These are phyloP conservation scores for Emesis furor DNA, from an alignment of 2,888 invertebrate genomes.

Conservation along the genomic window DNA sequence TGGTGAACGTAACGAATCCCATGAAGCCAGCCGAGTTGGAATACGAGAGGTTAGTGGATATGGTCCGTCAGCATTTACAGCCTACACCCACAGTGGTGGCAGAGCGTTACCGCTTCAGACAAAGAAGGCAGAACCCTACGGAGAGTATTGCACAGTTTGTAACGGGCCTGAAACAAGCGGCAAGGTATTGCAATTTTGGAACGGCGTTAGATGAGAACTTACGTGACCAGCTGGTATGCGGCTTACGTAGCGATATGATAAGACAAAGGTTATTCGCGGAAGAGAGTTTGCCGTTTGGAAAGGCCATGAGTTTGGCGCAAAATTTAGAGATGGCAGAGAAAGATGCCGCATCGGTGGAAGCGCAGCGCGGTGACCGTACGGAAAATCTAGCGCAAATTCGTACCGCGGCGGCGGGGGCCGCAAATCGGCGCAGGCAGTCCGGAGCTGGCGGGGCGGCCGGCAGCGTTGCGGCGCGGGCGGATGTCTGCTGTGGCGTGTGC, in stretches of 20 bases:
- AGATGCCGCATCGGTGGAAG: constrained; percentile 34
- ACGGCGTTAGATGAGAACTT: neutral
- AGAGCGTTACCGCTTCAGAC: constrained; percentile 45
- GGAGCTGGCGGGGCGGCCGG: too few relatives aligned
- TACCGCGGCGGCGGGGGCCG: too few relatives aligned
- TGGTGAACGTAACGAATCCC: neutral
- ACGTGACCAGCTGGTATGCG: constrained; percentile 37
- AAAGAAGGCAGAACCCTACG: constrained; percentile 19
- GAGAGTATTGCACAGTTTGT: constrained; percentile 38
- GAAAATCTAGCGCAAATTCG: too few relatives aligned
- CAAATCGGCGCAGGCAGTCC: too few relatives aligned
- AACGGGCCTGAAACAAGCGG: constrained; percentile 36
- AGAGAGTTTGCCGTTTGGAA: constrained; percentile 32
- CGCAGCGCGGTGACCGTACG: too few relatives aligned
- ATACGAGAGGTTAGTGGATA: neutral
- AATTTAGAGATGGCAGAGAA: constrained; percentile 56
- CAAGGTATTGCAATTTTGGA: constrained; percentile 31
- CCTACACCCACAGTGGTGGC: constrained; percentile 40
- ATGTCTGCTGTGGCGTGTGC: too few relatives aligned
- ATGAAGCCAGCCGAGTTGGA: neutral
- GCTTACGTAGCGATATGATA: constrained; percentile 47
- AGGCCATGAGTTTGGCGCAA: constrained; percentile 44
- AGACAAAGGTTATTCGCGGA: constrained; percentile 61
- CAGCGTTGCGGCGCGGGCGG: too few relatives aligned
- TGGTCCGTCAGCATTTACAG: constrained; percentile 27